Evolutionary conservation across 2,113 vertebrate genomes (phyloP), one percentile per base, ranked within the genome.

Genomic region (Leptobrachium leishanense): DNA sequence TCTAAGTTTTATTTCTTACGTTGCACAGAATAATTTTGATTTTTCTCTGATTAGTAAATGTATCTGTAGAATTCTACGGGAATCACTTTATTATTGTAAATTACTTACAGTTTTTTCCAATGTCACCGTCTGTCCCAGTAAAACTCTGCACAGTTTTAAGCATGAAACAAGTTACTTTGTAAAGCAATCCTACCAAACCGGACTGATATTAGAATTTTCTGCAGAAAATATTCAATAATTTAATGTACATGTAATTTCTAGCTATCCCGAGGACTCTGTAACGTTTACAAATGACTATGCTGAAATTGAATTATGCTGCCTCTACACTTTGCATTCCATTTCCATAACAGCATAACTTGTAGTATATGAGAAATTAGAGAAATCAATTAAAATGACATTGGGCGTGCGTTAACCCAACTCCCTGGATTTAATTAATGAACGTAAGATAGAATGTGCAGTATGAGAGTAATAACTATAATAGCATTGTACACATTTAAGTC

Each of bases 351-450:
- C 43, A 1, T 76, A 81, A 72, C 1, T 81, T 20, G 20, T 1
- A 74, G 43, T 5, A 64, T 54, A 44, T 72, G 62, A 76, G 64
- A 73, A 55, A 79, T 68, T 76, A 76, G 62, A 65, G 71, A 42
- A 72, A 54, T 80, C 39, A 71, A 81, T 55, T 82, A 74, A 69
- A 9, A 43, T 70, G 75, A 1, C 2, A 65, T 54, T 77, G 20
- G 72, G 5, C 73, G 76, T 59, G 75, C 53, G 53, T 10, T 83
- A 6, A 10, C 70, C 53, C 41, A 71, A 81, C 40, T 70, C 71
- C 85, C 74, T 75, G 2, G 77, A 80, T 79, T 68, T 79, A 84
- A 78, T 46, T 72, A 79, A 68, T 67, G 74, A 68, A 72, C 62
- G 11, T 8, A n/a, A 74, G 11, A 43, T 43, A 65, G 41, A 81